Conservation (phyloP, 2,113 vertebrate genomes). For the Rhea pennata region DNA sequence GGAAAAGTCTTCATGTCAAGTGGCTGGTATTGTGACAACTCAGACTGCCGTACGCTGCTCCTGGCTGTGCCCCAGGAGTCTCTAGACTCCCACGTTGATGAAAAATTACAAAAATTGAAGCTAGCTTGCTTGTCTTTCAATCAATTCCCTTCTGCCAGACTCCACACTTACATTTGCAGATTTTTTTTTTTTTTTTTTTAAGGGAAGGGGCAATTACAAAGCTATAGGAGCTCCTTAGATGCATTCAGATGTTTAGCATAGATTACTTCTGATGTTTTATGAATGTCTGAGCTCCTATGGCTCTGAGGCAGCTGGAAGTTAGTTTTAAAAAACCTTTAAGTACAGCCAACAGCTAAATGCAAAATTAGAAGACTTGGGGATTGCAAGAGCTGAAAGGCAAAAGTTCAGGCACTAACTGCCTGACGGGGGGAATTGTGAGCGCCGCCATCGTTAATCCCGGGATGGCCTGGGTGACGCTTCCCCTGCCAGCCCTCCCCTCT, state of each 20-base stretch:
- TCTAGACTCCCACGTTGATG: background rate
- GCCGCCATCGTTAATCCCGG: accelerated
- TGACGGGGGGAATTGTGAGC: background rate
- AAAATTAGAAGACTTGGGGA: background rate
- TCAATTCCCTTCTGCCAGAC: background rate
- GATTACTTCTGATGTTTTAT: background rate
- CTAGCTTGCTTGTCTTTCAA: background rate
- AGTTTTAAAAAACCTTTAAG: background rate
- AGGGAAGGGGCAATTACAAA: background rate
- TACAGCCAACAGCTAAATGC: background rate
- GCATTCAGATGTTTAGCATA: background rate
- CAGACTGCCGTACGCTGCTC: background rate
- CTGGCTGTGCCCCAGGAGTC: background rate
- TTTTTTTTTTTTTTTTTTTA: background rate
- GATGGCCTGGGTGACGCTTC: accelerated
- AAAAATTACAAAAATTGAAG: background rate
- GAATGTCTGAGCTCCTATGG: background rate
- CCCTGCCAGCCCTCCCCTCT: background rate
- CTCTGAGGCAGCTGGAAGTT: background rate
- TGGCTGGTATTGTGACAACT: background rate
- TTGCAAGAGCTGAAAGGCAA: background rate
- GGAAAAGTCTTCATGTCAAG: background rate
- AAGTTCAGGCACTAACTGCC: background rate
- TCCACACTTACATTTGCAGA: background rate
- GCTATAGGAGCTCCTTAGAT: background rate